Evolutionary conservation across 2,888 invertebrate species (phyloP), one percentile per base, ranked within the genome.

Genomic region (Morpho deidamia): DNA sequence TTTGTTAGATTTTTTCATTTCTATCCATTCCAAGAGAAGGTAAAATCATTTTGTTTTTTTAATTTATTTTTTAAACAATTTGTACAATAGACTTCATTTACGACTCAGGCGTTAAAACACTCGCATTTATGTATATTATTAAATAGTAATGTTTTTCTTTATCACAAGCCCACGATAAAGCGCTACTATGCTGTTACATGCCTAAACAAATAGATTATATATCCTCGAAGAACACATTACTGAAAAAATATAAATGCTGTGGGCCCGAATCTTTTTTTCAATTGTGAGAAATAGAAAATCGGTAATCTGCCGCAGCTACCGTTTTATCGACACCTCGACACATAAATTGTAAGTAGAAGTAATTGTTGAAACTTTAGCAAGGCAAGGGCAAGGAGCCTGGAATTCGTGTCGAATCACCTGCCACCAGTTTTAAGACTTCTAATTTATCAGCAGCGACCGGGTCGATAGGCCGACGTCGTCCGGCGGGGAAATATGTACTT

Each of bases 361-460:
- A 86, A 87, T 86, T 84, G 86, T 80, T 82, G 80, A 81, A 87
- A 85, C 78, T 87, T 87, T 82, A 72, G 74, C 74, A 76, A 72
- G 78, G 74, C 74, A 75, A 70, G 73, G 75, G 78, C 74, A 76
- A 77, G 70, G 68, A 70, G 74, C 74, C 72, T 79, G 55, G 78
- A 86, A 85, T 84, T 86, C 82, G 78, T 79, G 78, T 80, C 77
- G 82, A 85, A 91, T 91, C 91, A 91, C 91, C 91, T 91, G 91
- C 91, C 91, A 91, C 86, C 81, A 87, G 85, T 88, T 89, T 85
- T 88, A 90, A 91, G 89, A 86, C 88, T 82, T 82, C 90, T 90
- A 91, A 92, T 92, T 91, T 92, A 91, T 92, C 91, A 91, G 88
- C 65, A 72, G 68, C 72, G 75, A 74, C 70, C 56, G 43, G 47